Evolutionary conservation across 2,797 vertebrate species (phyloP).

Genomic region (Oceanodroma leucorhoa): DNA sequence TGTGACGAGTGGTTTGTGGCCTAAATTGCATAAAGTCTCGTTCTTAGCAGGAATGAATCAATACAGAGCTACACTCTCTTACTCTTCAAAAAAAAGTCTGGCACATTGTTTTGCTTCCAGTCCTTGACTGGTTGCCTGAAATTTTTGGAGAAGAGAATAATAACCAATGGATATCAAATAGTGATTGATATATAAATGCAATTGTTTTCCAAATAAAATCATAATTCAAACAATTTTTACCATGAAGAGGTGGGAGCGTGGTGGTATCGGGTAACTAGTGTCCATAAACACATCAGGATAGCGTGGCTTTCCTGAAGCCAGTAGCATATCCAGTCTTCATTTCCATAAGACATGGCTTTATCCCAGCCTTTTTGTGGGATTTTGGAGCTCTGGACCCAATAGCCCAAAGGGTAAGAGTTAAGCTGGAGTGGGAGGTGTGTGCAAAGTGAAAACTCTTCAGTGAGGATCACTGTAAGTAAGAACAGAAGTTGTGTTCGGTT

Average conservation of each 20-base stretch:
- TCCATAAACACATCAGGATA: not conserved
- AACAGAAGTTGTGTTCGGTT: not conserved
- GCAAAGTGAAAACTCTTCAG: not conserved
- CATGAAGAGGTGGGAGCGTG: not conserved
- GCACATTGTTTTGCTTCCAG: not conserved
- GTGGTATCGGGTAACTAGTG: not conserved
- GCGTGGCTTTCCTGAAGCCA: not conserved
- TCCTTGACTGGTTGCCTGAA: not conserved
- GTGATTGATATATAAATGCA: not conserved
- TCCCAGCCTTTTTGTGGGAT: not conserved
- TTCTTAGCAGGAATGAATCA: not conserved
- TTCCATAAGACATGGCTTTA: not conserved
- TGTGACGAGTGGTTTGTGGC: slow-evolving; percentile 35
- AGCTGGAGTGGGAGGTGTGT: not conserved
- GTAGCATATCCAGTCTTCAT: not conserved
- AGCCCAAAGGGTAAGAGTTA: not conserved
- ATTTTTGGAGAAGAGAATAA: not conserved
- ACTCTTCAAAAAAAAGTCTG: not conserved
- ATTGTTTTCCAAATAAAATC: not conserved
- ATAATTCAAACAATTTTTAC: not conserved
- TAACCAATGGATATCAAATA: not conserved
- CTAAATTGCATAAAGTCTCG: not conserved
- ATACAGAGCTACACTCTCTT: not conserved
- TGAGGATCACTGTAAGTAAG: not conserved
- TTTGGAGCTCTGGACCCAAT: not conserved